Conservation (phyloP, 2,113 vertebrate species). For the Micromys minutus region DNA sequence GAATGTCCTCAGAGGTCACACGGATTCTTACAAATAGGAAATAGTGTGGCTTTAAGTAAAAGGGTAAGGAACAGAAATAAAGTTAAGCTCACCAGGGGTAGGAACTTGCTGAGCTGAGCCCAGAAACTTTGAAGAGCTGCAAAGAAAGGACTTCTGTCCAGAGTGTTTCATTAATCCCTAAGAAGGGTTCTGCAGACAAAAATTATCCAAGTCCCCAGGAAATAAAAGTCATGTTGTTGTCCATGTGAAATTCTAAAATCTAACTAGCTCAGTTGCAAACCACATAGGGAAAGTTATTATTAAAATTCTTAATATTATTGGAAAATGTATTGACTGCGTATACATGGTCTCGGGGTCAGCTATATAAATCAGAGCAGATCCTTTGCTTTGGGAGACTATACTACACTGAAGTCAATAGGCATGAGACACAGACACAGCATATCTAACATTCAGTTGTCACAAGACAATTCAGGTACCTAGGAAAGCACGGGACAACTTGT, state of each 20-base stretch:
- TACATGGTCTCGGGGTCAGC: neutral
- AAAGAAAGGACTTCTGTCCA: neutral
- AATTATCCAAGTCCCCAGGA: slow-evolving; percentile 28
- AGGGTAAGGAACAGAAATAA: neutral
- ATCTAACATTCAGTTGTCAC: neutral
- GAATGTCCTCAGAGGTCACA: neutral
- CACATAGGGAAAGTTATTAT: slow-evolving; percentile 2
- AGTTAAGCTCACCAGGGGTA: neutral
- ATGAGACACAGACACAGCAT: neutral
- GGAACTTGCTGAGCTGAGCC: neutral
- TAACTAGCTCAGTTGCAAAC: slow-evolving; percentile 25
- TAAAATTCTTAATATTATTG: neutral
- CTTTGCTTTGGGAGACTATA: neutral
- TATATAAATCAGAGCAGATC: neutral
- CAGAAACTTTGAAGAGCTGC: neutral
- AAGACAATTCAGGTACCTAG: neutral
- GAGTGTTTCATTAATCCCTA: neutral
- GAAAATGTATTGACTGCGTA: neutral
- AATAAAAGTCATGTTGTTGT: neutral
- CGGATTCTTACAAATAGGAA: slow-evolving; percentile 17
- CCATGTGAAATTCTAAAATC: slow-evolving; percentile 8
- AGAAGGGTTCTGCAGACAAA: slow-evolving; percentile 7
- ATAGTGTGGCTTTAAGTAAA: slow-evolving; percentile 28
- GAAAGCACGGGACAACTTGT: neutral
- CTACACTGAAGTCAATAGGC: neutral